These are phyloP conservation scores for Manis pentadactyla DNA, from an alignment of 2,797 vertebrate genomes.

Conservation along the genomic window DNA sequence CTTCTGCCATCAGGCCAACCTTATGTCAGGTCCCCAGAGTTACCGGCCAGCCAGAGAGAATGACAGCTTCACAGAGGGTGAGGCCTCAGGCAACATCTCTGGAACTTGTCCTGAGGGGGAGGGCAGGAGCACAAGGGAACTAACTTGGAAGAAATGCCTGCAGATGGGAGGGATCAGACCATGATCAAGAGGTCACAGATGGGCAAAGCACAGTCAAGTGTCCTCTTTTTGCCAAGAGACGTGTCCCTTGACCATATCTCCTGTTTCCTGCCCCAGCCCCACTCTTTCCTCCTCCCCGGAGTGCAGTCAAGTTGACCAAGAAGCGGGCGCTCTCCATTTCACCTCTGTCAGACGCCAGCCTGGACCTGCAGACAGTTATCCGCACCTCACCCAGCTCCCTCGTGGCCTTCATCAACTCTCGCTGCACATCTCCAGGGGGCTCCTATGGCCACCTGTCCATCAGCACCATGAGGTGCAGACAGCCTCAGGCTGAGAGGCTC, in stretches of 20 bases:
- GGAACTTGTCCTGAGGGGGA: constrained; percentile 31
- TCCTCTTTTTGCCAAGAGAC: background rate
- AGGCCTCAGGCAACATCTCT: constrained; percentile 71
- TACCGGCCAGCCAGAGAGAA: constrained; percentile 87
- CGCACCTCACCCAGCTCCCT: constrained; percentile 98
- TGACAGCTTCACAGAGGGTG: constrained; percentile 89
- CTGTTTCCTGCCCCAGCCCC: constrained; percentile 88
- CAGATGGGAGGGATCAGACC: background rate
- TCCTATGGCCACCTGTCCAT: constrained; percentile 98
- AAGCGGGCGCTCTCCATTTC: constrained; percentile 98
- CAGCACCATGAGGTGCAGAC: constrained; percentile 94
- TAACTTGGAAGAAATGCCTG: background rate
- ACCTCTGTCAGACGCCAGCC: constrained; percentile 95
- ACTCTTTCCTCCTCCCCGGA: constrained; percentile 94
- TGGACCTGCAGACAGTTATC: constrained; percentile 98
- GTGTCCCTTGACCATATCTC: background rate
- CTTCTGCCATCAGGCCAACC: constrained; percentile 92
- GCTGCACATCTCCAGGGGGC: constrained; percentile 93
- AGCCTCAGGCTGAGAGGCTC: constrained; percentile 11
- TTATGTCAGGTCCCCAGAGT: constrained; percentile 90
- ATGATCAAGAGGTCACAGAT: background rate
- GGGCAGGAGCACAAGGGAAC: background rate
- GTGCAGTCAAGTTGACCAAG: constrained; percentile 95
- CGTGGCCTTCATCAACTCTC: constrained; percentile 97
- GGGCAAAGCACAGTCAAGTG: background rate